Evolutionary conservation across 2,113 vertebrate species (phyloP).

Genomic region (Otolemur garnettii): DNA sequence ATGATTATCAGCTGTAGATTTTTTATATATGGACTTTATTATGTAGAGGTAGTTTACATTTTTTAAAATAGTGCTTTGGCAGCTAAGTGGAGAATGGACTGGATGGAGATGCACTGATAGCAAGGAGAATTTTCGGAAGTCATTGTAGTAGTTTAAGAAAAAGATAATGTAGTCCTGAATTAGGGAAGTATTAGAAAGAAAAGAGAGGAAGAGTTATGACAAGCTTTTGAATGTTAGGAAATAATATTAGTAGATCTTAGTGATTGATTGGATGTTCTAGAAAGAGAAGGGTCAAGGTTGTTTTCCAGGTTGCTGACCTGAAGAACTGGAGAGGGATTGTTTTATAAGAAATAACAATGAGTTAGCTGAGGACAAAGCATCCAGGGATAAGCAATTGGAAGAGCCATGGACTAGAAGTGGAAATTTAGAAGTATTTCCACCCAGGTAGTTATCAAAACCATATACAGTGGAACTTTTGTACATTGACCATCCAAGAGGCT

Average conservation of each 20-base stretch:
- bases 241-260: not conserved
- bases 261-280: not conserved
- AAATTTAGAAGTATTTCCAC: conserved; percentile 47
- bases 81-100: not conserved
- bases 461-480: too few species aligned
- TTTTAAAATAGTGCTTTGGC: too few species aligned
- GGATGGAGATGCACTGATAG: not conserved
- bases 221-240: not conserved
- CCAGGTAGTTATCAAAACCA: not conserved
- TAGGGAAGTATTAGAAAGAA: conserved; percentile 33
- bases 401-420: not conserved
- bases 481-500: too few species aligned
- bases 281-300: not conserved
- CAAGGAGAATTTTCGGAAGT: conserved; percentile 22
- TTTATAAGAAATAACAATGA: conserved; percentile 21
- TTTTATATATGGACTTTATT: not conserved
- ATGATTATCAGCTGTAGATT: not conserved
- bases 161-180: not conserved
- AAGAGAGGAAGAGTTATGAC: not conserved
- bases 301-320: not conserved
- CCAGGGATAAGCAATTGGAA: not conserved
- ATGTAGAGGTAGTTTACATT: not conserved
- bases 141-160: not conserved
- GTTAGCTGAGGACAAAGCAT: not conserved
- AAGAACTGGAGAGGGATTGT: not conserved